Conservation (phyloP, 2,797 vertebrate species). For the Sus cebifrons region DNA sequence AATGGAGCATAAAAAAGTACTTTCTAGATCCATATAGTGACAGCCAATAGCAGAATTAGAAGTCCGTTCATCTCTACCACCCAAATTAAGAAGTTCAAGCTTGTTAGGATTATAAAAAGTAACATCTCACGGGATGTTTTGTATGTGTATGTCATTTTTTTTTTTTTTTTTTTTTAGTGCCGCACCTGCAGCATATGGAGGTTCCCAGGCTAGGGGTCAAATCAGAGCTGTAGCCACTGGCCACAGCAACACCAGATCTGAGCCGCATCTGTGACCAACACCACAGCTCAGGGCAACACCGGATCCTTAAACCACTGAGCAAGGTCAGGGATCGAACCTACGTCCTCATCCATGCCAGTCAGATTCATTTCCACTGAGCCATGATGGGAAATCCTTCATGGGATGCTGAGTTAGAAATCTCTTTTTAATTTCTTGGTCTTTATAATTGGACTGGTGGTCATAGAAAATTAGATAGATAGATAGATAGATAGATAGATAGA, state of each 20-base stretch:
- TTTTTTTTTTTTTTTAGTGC: too few species aligned
- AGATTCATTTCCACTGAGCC: too few species aligned
- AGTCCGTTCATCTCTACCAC: neutral
- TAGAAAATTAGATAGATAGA: neutral
- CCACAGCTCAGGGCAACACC: too few species aligned
- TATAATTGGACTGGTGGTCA: neutral
- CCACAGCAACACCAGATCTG: too few species aligned
- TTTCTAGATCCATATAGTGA: neutral
- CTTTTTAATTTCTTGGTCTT: neutral
- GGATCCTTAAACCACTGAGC: too few species aligned
- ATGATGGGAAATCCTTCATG: neutral
- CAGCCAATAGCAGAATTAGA: neutral
- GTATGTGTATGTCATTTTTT: too few species aligned
- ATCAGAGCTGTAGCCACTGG: too few species aligned
- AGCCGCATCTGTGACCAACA: too few species aligned
- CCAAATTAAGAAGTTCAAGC: constrained; percentile 30
- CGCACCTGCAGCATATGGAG: too few species aligned
- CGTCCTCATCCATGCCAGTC: too few species aligned
- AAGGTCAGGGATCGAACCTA: too few species aligned
- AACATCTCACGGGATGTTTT: neutral
- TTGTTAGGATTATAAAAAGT: neutral
- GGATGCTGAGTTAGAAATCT: neutral
- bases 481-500: neutral
- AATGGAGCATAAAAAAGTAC: neutral
- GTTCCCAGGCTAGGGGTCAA: too few species aligned